Evolutionary conservation across 2,797 vertebrate genomes (phyloP), one percentile per base, ranked within the genome.

Genomic region (Kryptolebias ocellatus): DNA sequence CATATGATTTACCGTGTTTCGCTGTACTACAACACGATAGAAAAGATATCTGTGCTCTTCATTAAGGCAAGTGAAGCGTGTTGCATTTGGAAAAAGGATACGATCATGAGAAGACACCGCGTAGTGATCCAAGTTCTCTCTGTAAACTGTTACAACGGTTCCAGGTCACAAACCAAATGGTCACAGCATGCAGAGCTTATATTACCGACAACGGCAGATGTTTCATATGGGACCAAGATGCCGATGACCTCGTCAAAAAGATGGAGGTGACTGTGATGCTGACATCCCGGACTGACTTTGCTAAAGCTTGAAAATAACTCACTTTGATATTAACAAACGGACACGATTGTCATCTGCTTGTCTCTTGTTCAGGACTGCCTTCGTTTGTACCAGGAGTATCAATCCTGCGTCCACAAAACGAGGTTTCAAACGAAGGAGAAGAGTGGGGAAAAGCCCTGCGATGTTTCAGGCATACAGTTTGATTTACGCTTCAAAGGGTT

Each of bases 91-190:
- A 14, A 65, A 63, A 57, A 53, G 17, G 1, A 53, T 6, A 1
- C 42, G 54, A 37, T 45, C 8, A 44, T 29, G 2, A 17, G 20
- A 71, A 24, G 3, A 44, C 0, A 18, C 28, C 49, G 14, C 59
- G 1, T 50, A 53, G 9, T 56, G 20, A 24, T 24, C 20, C 20
- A 24, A 24, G 20, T 24, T 24, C 20, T 24, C 20, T 24, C 42
- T 42, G 1, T 46, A 5, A 24, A 62, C 14, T 55, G 17, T 39
- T 31, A 53, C 37, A 2, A 56, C 46, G 37, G 3, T 54, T 62
- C 60, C 85, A 96, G 95, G 92, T 96, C 62, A 95, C 95, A 76
- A 95, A 95, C 78, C 95, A 95, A 83, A 95, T 96, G 94, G 89
- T 96, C 59, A 93, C 84, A 18, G 85, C 92, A 0, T 96, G 95